Evolutionary conservation across 1,140 invertebrate genomes (phyloP).

Genomic region (Eumeta japonica): DNA sequence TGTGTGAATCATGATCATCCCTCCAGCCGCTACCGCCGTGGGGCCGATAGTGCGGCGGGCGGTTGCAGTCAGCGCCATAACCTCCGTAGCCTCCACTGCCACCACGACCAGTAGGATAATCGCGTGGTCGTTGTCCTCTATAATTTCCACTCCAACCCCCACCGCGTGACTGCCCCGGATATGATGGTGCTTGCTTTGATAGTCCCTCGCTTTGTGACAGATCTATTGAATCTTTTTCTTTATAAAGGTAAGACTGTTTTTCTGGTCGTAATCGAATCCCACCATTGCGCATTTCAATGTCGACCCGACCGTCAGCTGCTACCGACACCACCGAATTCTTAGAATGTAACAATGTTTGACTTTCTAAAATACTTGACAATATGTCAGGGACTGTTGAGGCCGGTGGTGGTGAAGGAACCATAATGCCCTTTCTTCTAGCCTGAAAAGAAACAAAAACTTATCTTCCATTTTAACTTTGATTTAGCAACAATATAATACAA

Average conservation of each 20-base stretch:
- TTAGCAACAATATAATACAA: background rate
- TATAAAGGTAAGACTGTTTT: slow-evolving; percentile 15
- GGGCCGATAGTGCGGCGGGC: too few relatives aligned
- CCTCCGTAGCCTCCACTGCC: too few relatives aligned
- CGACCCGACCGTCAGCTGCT: slow-evolving; percentile 61
- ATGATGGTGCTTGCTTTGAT: slow-evolving; percentile 60
- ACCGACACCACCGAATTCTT: slow-evolving; percentile 63
- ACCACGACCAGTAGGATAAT: too few relatives aligned
- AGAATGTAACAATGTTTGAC: slow-evolving; percentile 73
- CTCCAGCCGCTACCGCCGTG: too few relatives aligned
- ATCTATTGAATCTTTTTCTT: slow-evolving; percentile 19
- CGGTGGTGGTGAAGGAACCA: slow-evolving; percentile 35
- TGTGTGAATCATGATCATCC: background rate
- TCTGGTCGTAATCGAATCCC: too few relatives aligned
- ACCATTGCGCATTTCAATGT: slow-evolving; percentile 39
- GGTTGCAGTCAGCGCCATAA: too few relatives aligned
- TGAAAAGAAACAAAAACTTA: too few relatives aligned
- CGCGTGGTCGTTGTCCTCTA: slow-evolving; percentile 42
- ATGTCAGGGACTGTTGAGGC: slow-evolving; percentile 58
- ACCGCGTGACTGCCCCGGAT: slow-evolving; percentile 57
- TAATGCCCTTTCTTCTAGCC: slow-evolving; percentile 52
- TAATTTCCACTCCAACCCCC: slow-evolving; percentile 48
- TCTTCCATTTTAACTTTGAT: background rate
- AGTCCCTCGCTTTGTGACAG: background rate
- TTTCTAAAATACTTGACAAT: slow-evolving; percentile 71